Evolutionary conservation across 2,888 invertebrate species (phyloP), one percentile per base, ranked within the genome.

Genomic region (Aricia artaxerxes): DNA sequence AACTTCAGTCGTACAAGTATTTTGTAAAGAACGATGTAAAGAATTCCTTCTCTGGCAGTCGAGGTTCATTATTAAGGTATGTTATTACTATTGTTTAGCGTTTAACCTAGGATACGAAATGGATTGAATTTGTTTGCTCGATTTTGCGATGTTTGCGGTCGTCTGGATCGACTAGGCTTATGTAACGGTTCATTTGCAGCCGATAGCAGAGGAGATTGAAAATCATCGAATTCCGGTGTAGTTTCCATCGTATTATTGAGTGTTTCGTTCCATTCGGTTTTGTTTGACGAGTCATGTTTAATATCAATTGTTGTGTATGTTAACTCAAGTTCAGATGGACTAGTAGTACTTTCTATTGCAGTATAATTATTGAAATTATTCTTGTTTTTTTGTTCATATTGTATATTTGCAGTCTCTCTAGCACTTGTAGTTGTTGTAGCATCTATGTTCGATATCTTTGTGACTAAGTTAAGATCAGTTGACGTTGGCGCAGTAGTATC

Each of bases 61-160:
- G 83, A 85, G 84, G 81, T 83, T 84, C 82, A 81, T 80, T 76
- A 80, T 79, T 78, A 38, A 79, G 79, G 80, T 80, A 40, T 82
- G 79, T 79, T 24, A 24, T 24, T 24, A 24, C n/a, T 78, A 81
- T 81, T 79, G 38, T 44, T 49, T 73, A 60, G 1, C 11, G 24
- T 82, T 84, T 93, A 94, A 87, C 94, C 94, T 91, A 94, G 87
- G 84, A 94, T 93, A 83, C 94, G 93, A 84, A 94, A 93, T 80
- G 94, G 94, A 82, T 93, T 94, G 81, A 94, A 94, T 87, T 93
- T 93, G 84, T 89, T 93, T 78, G 82, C 82, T 85, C 90, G 87
- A 84, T 88, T 92, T 57, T 87, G 89, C 80, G 87, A 87, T 80
- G 84, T 82, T 81, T 90, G 91, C 35, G 92, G 92, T 85, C 93